Evolutionary conservation across 2,113 vertebrate species (phyloP).

Genomic region (Hucho hucho): DNA sequence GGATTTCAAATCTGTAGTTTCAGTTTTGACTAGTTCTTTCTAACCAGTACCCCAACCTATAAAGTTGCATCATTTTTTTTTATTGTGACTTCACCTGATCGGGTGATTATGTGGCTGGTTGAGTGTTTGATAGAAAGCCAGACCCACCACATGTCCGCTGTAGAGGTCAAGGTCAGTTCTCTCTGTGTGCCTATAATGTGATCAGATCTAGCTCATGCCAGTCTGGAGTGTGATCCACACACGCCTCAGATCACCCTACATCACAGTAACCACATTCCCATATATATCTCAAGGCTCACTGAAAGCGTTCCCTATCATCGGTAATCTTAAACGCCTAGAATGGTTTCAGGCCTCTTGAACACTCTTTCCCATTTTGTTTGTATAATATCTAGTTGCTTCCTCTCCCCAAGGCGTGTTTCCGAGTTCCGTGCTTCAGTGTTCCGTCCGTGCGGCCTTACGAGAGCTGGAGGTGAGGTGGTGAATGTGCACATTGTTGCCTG

Average conservation of each 20-base stretch:
- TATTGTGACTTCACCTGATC: no score
- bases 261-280: constrained; percentile 48
- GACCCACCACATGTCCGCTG: neutral
- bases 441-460: neutral
- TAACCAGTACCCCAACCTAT: no score
- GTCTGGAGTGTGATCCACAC: constrained; percentile 46
- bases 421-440: neutral
- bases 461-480: neutral
- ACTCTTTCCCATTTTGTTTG: constrained; percentile 34
- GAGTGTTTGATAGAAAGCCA: neutral
- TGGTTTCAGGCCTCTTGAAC: constrained; percentile 15
- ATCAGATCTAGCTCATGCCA: constrained; percentile 24
- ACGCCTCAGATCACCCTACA: constrained; percentile 40
- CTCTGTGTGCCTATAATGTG: neutral
- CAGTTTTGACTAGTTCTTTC: no score
- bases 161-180: neutral
- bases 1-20: no score
- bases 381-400: constrained; percentile 10
- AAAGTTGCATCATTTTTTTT: no score
- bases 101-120: no score
- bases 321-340: constrained; percentile 46
- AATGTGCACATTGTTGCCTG: constrained; percentile 62
- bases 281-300: constrained; percentile 56
- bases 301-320: constrained; percentile 52
- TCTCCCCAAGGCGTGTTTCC: constrained; percentile 1